Percentiles rank a stretch among this genome's conserved stretches.
phyloP scores from a whole-genome alignment of 2,888 invertebrate species.

The Podotricha telesiphe region DNA sequence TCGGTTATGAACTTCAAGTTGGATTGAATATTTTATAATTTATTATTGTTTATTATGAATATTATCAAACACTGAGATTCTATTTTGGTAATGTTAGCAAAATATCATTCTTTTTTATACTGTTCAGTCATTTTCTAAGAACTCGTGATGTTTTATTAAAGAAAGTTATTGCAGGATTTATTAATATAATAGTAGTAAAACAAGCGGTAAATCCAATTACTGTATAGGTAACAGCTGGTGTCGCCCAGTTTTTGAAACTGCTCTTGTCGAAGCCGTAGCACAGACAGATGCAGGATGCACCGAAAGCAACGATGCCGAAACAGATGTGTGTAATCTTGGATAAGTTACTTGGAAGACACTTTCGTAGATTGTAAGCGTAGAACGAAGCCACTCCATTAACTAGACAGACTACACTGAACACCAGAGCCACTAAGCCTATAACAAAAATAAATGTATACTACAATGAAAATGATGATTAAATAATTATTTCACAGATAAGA shows the following conservation, averaged over 20 bases:
- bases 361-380: slow-evolving; percentile 60
- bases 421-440: slow-evolving; percentile 62
- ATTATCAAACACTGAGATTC: slow-evolving; percentile 29
- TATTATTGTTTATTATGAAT: no score
- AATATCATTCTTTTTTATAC: neutral
- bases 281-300: slow-evolving; percentile 54
- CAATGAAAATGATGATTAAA: neutral
- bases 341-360: slow-evolving; percentile 54
- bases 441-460: slow-evolving; percentile 36
- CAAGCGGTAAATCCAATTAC: slow-evolving; percentile 54
- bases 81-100: neutral
- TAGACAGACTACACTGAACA: slow-evolving; percentile 62
- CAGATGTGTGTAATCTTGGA: slow-evolving; percentile 63
- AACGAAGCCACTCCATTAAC: slow-evolving; percentile 62
- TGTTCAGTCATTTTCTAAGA: neutral
- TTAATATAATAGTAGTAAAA: slow-evolving; percentile 56
- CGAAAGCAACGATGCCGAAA: slow-evolving; percentile 60
- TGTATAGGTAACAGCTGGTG: slow-evolving; percentile 48
- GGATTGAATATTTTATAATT: neutral
- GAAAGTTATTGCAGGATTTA: slow-evolving; percentile 59
- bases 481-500: neutral
- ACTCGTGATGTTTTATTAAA: slow-evolving; percentile 49
- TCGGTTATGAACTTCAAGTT: neutral
- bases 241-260: slow-evolving; percentile 57
- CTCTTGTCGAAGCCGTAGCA: slow-evolving; percentile 62